These are phyloP conservation scores for Pantherophis vulpinus DNA, from an alignment of 2,797 vertebrate species.

Conservation along the genomic window DNA sequence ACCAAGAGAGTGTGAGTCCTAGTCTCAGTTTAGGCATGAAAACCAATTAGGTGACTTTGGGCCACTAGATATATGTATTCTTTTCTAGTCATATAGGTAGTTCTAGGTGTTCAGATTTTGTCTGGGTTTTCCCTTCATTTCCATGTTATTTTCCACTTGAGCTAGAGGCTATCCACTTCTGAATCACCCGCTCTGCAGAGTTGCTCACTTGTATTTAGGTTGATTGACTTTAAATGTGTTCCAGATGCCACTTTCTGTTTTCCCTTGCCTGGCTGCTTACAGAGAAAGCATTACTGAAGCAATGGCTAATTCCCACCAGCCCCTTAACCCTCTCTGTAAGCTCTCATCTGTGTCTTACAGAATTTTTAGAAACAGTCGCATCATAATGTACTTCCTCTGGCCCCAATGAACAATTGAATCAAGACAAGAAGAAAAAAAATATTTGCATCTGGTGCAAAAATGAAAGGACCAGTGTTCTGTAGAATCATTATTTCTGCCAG, in stretches of 20 bases:
- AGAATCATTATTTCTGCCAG: not conserved
- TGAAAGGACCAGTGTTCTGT: not conserved
- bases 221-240: constrained; percentile 6
- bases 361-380: constrained; percentile 11
- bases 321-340: not conserved
- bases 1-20: not conserved
- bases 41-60: not conserved
- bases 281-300: not conserved
- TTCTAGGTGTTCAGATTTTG: not conserved
- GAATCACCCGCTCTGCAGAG: not conserved
- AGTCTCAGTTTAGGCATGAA: not conserved
- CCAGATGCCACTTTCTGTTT: not conserved
- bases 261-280: not conserved
- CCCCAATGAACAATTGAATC: not conserved
- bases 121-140: not conserved
- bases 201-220: constrained; percentile 14
- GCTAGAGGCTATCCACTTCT: not conserved
- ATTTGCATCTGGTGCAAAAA: constrained; percentile 6
- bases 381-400: not conserved
- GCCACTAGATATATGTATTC: not conserved
- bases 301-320: not conserved
- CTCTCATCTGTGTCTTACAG: not conserved
- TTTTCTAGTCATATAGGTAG: not conserved
- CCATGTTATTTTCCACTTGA: constrained; percentile 9
- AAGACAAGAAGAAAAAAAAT: not conserved